Evolutionary conservation across 2,113 vertebrate species (phyloP).

Genomic region (Prunella fulvescens): DNA sequence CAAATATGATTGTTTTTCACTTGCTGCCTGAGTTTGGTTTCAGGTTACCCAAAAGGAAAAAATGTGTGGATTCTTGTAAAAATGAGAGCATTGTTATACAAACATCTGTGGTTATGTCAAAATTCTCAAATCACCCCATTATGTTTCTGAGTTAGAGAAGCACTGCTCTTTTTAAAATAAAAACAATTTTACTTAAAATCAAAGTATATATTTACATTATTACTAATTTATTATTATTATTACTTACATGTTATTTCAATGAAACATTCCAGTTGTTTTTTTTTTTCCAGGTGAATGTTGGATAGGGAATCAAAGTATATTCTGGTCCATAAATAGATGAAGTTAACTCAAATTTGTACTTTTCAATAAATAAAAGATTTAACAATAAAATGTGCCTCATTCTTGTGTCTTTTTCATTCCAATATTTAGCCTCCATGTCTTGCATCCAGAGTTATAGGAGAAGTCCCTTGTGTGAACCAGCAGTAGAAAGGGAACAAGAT

Average conservation of each 20-base stretch:
- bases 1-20: background rate
- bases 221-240: no score
- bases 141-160: background rate
- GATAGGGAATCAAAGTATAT: background rate
- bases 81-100: background rate
- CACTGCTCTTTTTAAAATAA: background rate
- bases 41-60: background rate
- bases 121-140: background rate
- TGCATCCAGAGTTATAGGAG: background rate
- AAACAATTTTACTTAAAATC: background rate
- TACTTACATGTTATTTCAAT: no score
- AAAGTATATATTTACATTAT: no score
- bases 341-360: background rate
- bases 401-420: background rate
- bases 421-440: background rate
- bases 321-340: background rate
- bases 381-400: fast-evolving
- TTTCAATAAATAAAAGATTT: background rate
- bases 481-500: background rate
- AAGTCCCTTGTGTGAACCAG: background rate
- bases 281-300: background rate
- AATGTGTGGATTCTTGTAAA: background rate
- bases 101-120: background rate
- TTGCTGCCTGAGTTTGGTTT: background rate
- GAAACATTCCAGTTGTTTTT: background rate